phyloP scores from a whole-genome alignment of 1,140 invertebrate species.

The Cepaea nemoralis region DNA sequence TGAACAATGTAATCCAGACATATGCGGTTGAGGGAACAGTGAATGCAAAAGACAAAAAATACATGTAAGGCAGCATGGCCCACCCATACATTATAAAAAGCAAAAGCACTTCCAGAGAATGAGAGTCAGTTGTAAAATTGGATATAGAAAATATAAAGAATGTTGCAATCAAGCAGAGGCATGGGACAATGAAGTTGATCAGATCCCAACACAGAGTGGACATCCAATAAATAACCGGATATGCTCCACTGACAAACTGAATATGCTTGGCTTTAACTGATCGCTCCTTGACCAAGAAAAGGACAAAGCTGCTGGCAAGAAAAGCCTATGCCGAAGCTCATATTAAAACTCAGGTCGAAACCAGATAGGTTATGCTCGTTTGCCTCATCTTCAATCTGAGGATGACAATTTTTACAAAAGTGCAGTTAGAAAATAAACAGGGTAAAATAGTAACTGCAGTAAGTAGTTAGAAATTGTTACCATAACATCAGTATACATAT shows the following conservation, averaged over 20 bases:
- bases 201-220: conserved; percentile 81
- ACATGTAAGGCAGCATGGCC: conserved; percentile 66
- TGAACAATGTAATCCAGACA: conserved; percentile 65
- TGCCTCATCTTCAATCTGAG: conserved; percentile 8
- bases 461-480: too few species aligned
- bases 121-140: conserved; percentile 66
- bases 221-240: conserved; percentile 80
- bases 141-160: conserved; percentile 65
- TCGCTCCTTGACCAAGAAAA: conserved; percentile 68
- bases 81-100: conserved; percentile 72
- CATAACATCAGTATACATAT: too few species aligned
- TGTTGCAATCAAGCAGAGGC: conserved; percentile 55
- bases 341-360: conserved; percentile 59
- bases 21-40: conserved; percentile 66
- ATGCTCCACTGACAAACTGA: conserved; percentile 74
- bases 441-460: too few species aligned
- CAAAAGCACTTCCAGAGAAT: conserved; percentile 70
- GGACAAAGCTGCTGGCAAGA: conserved; percentile 63
- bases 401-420: too few species aligned
- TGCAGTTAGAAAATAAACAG: too few species aligned
- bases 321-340: conserved; percentile 70
- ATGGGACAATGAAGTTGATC: conserved; percentile 67
- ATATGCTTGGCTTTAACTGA: conserved; percentile 64
- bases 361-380: conserved; percentile 35
- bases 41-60: conserved; percentile 67